Base-by-base conservation (phyloP, 1,140 invertebrate species). In the Drosophila lacteicornis region DNA sequence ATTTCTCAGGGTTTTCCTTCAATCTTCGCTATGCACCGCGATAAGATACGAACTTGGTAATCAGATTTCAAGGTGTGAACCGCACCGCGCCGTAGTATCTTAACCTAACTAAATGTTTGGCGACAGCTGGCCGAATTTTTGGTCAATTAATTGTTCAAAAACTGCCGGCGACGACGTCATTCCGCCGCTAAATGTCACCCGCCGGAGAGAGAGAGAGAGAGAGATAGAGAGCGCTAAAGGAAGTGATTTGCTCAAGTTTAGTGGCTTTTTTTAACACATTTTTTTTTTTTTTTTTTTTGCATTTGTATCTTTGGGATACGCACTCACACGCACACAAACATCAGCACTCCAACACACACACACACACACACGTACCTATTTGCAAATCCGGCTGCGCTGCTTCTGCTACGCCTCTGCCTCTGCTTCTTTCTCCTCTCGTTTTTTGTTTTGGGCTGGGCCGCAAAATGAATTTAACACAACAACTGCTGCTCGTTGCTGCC, bases 381-480 rank as follows among this genome's bases (percentile, higher is more conserved):
- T 68, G 84, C 84, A 90, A 88, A 90, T 88, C 81, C 81, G 80
- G 85, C 85, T 84, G 74, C 70, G 78, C 75, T 88, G 65, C 68
- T 80, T 46, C 61, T 82, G 40, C 68, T 75, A 30, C 47, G 59
- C 42, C 57, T 71, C 56, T 49, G 55, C 17, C 17, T 57, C 68
- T 58, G 62, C 74, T 75, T 76, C 84, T 80, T 71, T 62, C 42
- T 43, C 53, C 53, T n/a, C 53, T 56, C 53, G 53, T 40, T 70
- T 25, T 70, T 81, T 88, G 85, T 85, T 87, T 90, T 90, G 82
- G 85, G 85, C 75, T 90, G 86, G 85, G 85, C 75, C 68, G 74
- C 71, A 65, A 62, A 78, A 51, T 70, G 81, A 82, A 66, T 53
- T 70, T 56, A 56, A 56, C 70, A 73, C 67, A 87, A 85, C 83